A percentile compares a stretch with the other conserved stretches of the same genome.
phyloP scores from a whole-genome alignment of 2,888 invertebrate genomes.

The Cephus runcator region DNA sequence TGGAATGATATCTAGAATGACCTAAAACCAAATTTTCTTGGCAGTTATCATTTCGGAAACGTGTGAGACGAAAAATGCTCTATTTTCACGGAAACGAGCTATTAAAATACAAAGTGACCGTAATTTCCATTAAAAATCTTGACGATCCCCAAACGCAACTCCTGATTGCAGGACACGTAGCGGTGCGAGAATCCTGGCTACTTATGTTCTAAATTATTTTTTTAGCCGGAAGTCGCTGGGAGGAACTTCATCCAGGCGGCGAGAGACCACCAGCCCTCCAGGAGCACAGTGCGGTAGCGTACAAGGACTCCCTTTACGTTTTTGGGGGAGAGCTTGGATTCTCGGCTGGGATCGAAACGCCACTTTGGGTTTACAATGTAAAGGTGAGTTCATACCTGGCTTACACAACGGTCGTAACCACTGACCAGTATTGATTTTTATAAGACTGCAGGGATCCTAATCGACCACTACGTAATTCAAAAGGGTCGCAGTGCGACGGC shows the following conservation, averaged over 20 bases:
- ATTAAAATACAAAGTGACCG: too few species aligned
- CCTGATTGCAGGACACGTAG: too few species aligned
- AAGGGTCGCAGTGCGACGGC: background rate
- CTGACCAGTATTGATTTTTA: background rate
- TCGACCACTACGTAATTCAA: background rate
- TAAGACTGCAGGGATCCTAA: background rate
- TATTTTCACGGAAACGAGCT: too few species aligned
- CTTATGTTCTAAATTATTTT: constrained; percentile 24
- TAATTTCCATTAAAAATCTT: too few species aligned
- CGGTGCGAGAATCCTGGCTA: too few species aligned
- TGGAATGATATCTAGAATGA: too few species aligned
- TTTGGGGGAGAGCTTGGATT: constrained; percentile 90
- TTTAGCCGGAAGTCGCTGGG: constrained; percentile 80
- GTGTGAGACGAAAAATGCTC: too few species aligned
- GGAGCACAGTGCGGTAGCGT: constrained; percentile 86
- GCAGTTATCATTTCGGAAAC: too few species aligned
- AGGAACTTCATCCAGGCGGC: constrained; percentile 76
- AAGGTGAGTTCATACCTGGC: constrained; percentile 66
- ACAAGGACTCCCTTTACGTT: constrained; percentile 80
- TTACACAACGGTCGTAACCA: background rate
- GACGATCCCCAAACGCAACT: too few species aligned
- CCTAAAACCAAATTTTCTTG: too few species aligned
- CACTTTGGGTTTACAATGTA: constrained; percentile 86
- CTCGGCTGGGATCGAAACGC: constrained; percentile 80
- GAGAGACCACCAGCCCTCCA: constrained; percentile 83